Percentiles rank a stretch among this genome's conserved stretches.
Conservation (phyloP, 2,888 invertebrate species). For the Rhagonycha lutea region DNA sequence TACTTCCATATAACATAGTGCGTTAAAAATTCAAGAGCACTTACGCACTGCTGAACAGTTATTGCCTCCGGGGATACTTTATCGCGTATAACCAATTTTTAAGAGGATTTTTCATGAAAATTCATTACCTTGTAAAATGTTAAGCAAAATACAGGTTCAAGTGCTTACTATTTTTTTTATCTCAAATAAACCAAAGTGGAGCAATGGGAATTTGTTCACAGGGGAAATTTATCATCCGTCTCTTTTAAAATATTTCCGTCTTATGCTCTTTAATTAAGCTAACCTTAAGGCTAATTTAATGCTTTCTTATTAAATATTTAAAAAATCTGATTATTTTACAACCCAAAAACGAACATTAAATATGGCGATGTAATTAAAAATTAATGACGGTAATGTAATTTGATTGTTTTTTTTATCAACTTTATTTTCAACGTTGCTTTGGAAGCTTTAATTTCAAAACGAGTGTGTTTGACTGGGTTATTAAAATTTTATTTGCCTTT, state of each 20-base stretch:
- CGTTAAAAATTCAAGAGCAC: slow-evolving; percentile 30
- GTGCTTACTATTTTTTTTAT: slow-evolving; percentile 11
- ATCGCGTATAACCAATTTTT: slow-evolving; percentile 29
- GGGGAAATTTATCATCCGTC: slow-evolving; percentile 5
- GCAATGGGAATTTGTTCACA: slow-evolving; percentile 15
- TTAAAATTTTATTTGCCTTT: neutral
- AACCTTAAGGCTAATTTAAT: neutral
- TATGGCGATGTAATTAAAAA: neutral
- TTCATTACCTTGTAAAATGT: slow-evolving; percentile 27
- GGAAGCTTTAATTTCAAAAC: neutral
- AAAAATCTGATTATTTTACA: neutral
- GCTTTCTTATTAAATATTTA: neutral
- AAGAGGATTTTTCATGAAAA: slow-evolving; percentile 28
- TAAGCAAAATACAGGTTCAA: slow-evolving; percentile 19
- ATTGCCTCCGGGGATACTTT: slow-evolving; percentile 28
- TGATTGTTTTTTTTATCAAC: neutral
- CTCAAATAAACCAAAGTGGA: slow-evolving; percentile 11
- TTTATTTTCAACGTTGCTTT: neutral
- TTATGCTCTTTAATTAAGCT: neutral
- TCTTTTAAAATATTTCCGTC: neutral
- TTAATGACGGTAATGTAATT: neutral
- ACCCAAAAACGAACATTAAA: neutral
- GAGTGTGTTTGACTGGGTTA: neutral
- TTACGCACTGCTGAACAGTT: slow-evolving; percentile 28
- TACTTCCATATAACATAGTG: slow-evolving; percentile 24